These are phyloP conservation scores for Microcebus jonahi DNA, from an alignment of 2,113 vertebrate species.

Conservation along the genomic window DNA sequence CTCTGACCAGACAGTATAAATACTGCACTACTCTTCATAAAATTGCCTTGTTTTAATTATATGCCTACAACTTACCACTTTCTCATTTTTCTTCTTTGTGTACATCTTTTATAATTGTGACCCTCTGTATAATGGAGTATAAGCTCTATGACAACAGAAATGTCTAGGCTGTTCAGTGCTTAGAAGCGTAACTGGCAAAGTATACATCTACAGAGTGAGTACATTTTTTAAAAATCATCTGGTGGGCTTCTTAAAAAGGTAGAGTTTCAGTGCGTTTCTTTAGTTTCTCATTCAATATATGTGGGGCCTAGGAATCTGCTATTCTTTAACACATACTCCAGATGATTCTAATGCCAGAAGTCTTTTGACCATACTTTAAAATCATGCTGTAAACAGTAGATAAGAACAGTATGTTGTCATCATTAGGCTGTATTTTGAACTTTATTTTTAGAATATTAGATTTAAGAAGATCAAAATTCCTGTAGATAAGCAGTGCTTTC, in stretches of 20 bases:
- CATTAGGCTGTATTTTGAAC: not conserved
- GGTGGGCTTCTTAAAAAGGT: not conserved
- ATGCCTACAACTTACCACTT: not conserved
- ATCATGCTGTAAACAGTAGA: not conserved
- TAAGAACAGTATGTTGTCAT: not conserved
- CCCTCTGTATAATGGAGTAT: not conserved
- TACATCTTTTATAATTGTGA: not conserved
- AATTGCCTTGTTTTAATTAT: not conserved
- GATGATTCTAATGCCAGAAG: not conserved
- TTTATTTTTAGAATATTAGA: conserved; percentile 6
- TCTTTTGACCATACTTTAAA: not conserved
- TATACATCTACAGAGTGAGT: not conserved
- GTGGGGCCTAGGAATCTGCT: not conserved
- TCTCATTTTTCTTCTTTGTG: not conserved
- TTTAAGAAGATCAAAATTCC: not conserved
- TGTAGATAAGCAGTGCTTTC: not conserved
- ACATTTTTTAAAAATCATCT: not conserved
- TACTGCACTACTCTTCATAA: not conserved
- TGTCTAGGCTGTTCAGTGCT: not conserved
- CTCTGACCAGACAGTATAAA: not conserved
- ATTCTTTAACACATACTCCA: not conserved
- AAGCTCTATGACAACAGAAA: not conserved
- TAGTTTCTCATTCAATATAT: not conserved
- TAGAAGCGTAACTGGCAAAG: not conserved
- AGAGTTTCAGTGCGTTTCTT: not conserved